Evolutionary conservation across 2,888 invertebrate species (phyloP), one percentile per base, ranked within the genome.

Genomic region (Caenorhabditis plicata): DNA sequence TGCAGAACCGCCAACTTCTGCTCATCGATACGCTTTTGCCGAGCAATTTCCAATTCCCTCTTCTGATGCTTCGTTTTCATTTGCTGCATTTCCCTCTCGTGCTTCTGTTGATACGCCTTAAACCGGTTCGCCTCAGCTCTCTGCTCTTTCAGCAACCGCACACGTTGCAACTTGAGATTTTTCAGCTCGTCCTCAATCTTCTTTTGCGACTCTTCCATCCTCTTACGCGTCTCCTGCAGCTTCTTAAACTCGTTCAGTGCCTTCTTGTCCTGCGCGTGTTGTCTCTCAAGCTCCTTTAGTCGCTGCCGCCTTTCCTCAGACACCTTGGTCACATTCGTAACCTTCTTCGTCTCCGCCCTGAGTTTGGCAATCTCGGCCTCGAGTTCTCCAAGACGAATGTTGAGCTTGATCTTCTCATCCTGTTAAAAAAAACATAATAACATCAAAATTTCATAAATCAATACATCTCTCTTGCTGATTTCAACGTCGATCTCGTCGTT

Each of bases 21-120:
- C 8, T 60, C 57, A 22, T 66, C 54, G 13, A 46, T 51, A 20
- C 55, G 20, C 32, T 62, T 57, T 35, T 64, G 57, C 5, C 62
- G 27, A 2, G 40, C 56, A 4, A 49, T 53, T 17, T 64, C 64
- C 39, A 61, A 47, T 25, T 71, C 69, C 17, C 55, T 38, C 46
- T 71, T 73, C 29, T 68, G 55, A 27, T 68, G 51, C 35, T 66
- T 60, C n/a, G 54, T 47, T 42, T 71, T 65, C 20, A 71, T 49
- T 38, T 67, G 62, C 15, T 48, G 54, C 49, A 69, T 46, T 36
- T 68, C 57, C 29, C 61, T 42, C 15, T 73, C 73, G 13, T 55
- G 48, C 23, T 58, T 57, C 38, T 48, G 38, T 50, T 68, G 62
- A 43, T 32, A 58, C 9, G 43, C 29, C 19, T 56, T 33, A 51